Percentiles rank a stretch among this genome's conserved stretches.
phyloP scores from a whole-genome alignment of 2,113 vertebrate species.

The Orientallactaga bullata region DNA sequence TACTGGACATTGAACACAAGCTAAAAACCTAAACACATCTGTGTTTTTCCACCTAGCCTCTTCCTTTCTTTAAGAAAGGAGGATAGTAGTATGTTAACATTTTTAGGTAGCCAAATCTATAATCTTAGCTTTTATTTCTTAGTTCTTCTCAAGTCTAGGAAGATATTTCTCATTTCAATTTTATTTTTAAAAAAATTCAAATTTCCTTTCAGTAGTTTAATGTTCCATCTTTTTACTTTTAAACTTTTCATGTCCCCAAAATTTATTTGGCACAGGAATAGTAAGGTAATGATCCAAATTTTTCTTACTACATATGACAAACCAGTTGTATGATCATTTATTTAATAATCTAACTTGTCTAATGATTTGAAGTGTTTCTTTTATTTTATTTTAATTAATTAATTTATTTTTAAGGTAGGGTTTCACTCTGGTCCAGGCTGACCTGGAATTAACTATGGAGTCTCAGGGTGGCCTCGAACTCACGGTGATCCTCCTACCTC shows the following conservation, averaged over 20 bases:
- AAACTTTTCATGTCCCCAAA: background rate
- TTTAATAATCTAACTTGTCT: background rate
- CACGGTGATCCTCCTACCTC: too few species aligned
- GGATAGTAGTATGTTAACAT: background rate
- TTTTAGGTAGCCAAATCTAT: background rate
- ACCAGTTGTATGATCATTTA: background rate
- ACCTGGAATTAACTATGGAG: too few species aligned
- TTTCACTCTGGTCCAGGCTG: too few species aligned
- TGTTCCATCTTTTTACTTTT: background rate
- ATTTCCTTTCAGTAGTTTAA: conserved; percentile 4
- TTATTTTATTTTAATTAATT: too few species aligned
- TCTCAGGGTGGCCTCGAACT: too few species aligned
- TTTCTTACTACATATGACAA: background rate
- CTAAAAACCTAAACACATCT: background rate
- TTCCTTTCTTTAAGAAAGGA: background rate
- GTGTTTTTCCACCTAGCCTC: background rate
- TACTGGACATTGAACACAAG: background rate
- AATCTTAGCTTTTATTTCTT: conserved; percentile 11
- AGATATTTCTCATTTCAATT: background rate
- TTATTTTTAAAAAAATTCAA: background rate
- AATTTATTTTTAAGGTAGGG: too few species aligned
- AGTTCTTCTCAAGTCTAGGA: background rate
- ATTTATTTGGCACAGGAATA: background rate
- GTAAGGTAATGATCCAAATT: background rate
- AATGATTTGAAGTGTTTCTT: background rate